Conservation (phyloP, 2,797 vertebrate genomes). For the Acipenser oxyrinchus region DNA sequence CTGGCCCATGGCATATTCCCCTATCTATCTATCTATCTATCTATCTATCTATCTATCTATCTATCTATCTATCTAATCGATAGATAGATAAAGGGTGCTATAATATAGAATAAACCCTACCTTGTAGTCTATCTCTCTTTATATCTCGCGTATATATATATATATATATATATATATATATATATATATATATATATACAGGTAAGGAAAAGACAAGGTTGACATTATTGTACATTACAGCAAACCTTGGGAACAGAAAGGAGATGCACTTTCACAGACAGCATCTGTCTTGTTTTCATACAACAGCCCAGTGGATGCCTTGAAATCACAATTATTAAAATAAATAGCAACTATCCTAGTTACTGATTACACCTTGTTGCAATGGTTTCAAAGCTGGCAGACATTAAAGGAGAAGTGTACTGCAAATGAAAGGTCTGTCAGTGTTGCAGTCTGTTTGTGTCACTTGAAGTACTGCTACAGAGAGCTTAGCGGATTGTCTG, state of each 20-base stretch:
- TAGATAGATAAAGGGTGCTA: neutral
- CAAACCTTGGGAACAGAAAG: too few relatives aligned
- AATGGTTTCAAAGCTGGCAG: neutral
- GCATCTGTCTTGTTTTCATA: too few relatives aligned
- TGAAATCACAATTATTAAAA: neutral
- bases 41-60: conserved; percentile 1
- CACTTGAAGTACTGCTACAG: neutral
- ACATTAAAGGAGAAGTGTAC: neutral
- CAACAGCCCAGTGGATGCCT: too few relatives aligned
- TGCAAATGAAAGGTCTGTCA: neutral
- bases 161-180: too few relatives aligned
- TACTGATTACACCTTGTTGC: neutral
- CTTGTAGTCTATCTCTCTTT: neutral
- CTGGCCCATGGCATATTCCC: too few relatives aligned
- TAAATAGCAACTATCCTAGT: neutral
- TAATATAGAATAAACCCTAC: neutral
- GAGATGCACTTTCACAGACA: too few relatives aligned
- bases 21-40: conserved; percentile 1
- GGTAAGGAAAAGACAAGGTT: too few relatives aligned
- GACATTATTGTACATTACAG: too few relatives aligned
- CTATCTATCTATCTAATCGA: neutral
- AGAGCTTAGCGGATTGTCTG: neutral
- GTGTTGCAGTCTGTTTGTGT: neutral
- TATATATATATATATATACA: too few relatives aligned
- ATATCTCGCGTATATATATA: too few relatives aligned